A percentile compares a stretch with the other conserved stretches of the same genome.
Evolutionary conservation across 1,140 invertebrate genomes (phyloP).

Genomic region (Aphaenogaster floridana): DNA sequence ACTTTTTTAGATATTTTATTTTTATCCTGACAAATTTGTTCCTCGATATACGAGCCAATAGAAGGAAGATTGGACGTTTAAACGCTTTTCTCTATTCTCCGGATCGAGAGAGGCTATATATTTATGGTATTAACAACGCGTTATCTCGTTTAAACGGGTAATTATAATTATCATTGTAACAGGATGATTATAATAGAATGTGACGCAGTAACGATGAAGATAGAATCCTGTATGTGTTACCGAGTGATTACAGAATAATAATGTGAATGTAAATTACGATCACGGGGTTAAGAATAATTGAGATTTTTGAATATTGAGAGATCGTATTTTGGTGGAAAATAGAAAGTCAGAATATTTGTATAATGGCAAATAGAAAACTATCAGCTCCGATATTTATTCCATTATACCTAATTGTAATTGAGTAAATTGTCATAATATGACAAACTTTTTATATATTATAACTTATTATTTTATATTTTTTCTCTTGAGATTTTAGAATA

Average conservation of each 20-base stretch:
- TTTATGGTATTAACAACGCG: neutral
- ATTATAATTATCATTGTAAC: slow-evolving; percentile 17
- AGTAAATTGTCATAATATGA: neutral
- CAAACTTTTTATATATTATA: neutral
- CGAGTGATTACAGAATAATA: neutral
- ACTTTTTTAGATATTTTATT: neutral
- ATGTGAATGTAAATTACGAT: slow-evolving; percentile 3
- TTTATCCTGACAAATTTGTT: neutral
- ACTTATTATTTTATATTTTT: neutral
- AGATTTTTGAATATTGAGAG: neutral
- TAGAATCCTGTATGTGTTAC: neutral
- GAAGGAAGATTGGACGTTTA: neutral
- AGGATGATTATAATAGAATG: neutral
- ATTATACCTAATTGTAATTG: neutral
- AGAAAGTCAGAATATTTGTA: neutral
- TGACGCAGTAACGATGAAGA: neutral
- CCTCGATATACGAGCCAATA: neutral
- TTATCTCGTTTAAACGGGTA: slow-evolving; percentile 18
- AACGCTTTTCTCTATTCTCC: neutral
- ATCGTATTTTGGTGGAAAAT: neutral
- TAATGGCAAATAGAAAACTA: neutral
- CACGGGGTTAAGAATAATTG: neutral
- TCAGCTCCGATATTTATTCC: neutral
- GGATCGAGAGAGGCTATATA: neutral
- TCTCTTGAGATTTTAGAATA: neutral